Conservation (phyloP, 2,888 invertebrate genomes). For the Drosophila limbata region DNA sequence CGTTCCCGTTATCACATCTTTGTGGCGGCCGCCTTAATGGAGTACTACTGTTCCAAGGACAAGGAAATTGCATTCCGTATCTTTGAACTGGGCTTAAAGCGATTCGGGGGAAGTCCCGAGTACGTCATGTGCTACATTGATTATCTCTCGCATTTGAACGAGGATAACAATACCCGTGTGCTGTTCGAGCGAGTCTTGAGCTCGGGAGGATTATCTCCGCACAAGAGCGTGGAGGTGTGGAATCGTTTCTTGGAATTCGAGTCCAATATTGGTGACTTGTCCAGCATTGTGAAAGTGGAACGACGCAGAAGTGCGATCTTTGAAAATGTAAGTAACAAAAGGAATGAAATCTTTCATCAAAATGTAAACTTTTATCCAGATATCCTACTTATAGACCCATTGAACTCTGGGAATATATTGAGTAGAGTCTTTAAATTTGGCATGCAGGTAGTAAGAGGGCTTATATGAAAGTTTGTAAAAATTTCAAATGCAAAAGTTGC, state of each 20-base stretch:
- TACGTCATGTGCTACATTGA: constrained; percentile 98
- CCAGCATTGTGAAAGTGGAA: constrained; percentile 99
- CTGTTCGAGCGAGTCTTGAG: constrained; percentile 98
- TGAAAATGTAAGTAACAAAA: constrained; percentile 89
- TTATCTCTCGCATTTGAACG: constrained; percentile 98
- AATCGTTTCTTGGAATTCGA: constrained; percentile 99
- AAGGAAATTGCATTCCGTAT: constrained; percentile 98
- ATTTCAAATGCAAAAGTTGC: not conserved
- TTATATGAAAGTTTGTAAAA: not conserved
- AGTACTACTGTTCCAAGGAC: constrained; percentile 99
- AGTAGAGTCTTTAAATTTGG: not conserved
- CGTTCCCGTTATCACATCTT: constrained; percentile 96
- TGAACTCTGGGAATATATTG: not conserved
- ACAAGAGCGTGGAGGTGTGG: constrained; percentile 99
- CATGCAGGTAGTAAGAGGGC: not conserved
- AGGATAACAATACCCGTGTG: constrained; percentile 99
- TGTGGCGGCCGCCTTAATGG: constrained; percentile 99
- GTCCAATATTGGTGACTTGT: constrained; percentile 98
- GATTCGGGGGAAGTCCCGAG: constrained; percentile 97
- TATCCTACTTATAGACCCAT: not conserved
- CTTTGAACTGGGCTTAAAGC: constrained; percentile 98
- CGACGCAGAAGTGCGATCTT: constrained; percentile 95
- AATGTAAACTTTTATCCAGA: not conserved
- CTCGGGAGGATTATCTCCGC: constrained; percentile 94
- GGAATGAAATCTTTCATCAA: no score